Base-by-base conservation (phyloP, 2,888 invertebrate genomes). In the Drosophila mulleri region DNA sequence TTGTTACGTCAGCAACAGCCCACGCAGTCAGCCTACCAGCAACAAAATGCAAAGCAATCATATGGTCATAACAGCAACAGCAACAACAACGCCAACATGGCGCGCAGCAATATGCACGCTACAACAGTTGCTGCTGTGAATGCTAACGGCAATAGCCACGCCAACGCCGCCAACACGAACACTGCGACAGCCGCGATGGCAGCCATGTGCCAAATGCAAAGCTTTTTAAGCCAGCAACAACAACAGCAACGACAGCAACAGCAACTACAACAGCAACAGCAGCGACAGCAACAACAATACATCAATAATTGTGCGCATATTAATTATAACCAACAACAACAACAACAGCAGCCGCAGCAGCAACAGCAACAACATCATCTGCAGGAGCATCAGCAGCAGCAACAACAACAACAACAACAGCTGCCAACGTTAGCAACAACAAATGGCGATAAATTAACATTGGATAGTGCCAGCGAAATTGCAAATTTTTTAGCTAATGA, bases 401-500 rank as follows among this genome's bases (percentile, higher is more conserved):
- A 72, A 3, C 71, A 66, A 7, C 69, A 58, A 1, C 74, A 69
- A 3, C 71, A 56, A 35, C 68, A 47, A 23, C 69, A 67, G 16
- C 47, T 18, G 29, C 2, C 11, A 1, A 12, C 3, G 70, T 20
- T 72, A 77, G 32, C 67, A 53, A 66, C 67, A 69, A 65, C 41
- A 63, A 71, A 72, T 70, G 77, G 77, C 64, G 89, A 91, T 72
- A 88, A 90, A 85, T 90, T 91, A 68, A 80, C 90, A 62, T 95
- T 96, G 94, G 96, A 97, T 29, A 73, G 41, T 94, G 96, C 96
- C 92, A 95, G 95, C 94, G 97, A 97, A 94, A 96, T 97, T 93
- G 96, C 96, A 90, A 96, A 95, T 94, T 96, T 96, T 94, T 95
- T 97, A 91, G 96, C 96, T 92, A 96, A 96, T 93, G 97, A 97